Evolutionary conservation across 2,888 invertebrate genomes (phyloP).

Genomic region (Conus canariensis): DNA sequence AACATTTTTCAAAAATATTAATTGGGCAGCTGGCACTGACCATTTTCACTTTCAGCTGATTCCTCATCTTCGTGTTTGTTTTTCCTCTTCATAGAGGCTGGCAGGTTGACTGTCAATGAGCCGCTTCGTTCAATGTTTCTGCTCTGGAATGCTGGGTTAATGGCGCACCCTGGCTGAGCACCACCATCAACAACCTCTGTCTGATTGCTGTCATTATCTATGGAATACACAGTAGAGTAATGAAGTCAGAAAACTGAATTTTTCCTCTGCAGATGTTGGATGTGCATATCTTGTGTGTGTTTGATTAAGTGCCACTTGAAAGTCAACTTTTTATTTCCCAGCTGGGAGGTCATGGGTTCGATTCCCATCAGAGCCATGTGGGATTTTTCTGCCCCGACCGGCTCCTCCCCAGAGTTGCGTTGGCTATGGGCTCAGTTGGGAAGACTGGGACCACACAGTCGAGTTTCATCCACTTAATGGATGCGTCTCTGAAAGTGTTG

Average conservation of each 20-base stretch:
- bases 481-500: too few species aligned
- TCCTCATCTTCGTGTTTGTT: not conserved
- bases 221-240: not conserved
- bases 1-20: too few species aligned
- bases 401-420: too few species aligned
- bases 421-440: too few species aligned
- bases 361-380: too few species aligned
- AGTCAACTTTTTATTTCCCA: too few species aligned
- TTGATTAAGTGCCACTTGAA: not conserved
- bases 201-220: not conserved
- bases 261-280: not conserved
- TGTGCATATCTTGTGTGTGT: not conserved
- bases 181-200: not conserved
- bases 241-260: not conserved
- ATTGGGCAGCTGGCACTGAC: not conserved
- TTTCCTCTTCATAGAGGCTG: conserved; percentile 13
- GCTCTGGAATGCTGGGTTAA: not conserved
- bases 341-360: too few species aligned
- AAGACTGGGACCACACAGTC: too few species aligned
- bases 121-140: not conserved
- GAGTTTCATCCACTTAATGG: too few species aligned
- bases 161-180: not conserved
- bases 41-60: not conserved
- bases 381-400: too few species aligned
- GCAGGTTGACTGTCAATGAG: not conserved